phyloP scores from a whole-genome alignment of 1,140 invertebrate species.

The Cardiocondyla obscurior region DNA sequence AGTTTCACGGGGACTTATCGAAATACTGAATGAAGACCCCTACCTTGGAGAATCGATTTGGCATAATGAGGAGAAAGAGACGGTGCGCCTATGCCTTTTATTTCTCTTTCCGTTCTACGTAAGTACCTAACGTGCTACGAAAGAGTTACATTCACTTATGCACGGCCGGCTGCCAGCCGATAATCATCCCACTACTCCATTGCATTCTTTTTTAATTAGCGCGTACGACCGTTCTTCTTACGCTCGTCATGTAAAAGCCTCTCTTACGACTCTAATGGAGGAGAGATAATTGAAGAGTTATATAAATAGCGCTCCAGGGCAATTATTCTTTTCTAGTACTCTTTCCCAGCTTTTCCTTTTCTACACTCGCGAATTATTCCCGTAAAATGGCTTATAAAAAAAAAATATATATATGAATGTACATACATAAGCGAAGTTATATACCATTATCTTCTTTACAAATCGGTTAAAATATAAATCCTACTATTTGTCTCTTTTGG shows the following conservation, averaged over 20 bases:
- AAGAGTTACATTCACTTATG: constrained; percentile 59
- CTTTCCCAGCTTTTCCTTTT: neutral
- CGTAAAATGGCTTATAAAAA: neutral
- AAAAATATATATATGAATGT: no score
- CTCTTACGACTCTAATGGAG: constrained; percentile 19
- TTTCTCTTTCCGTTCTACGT: constrained; percentile 11
- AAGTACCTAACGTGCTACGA: constrained; percentile 29
- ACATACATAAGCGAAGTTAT: neutral
- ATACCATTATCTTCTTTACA: neutral
- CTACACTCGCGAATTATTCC: neutral
- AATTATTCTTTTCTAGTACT: neutral
- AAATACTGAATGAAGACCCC: neutral
- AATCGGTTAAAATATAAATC: neutral
- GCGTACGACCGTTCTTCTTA: constrained; percentile 36
- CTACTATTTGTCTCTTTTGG: neutral
- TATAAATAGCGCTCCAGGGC: constrained; percentile 22
- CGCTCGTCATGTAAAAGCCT: constrained; percentile 42
- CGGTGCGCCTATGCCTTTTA: neutral
- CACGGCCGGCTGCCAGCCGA: constrained; percentile 18
- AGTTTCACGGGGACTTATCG: neutral
- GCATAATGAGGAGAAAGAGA: neutral
- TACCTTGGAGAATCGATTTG: neutral
- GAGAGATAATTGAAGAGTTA: constrained; percentile 39
- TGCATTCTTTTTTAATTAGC: constrained; percentile 51
- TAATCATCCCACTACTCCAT: constrained; percentile 40